Base-by-base conservation (phyloP, 30 jellyfish, hydroid and myxozoan species). In the Clytia hemisphaerica region DNA sequence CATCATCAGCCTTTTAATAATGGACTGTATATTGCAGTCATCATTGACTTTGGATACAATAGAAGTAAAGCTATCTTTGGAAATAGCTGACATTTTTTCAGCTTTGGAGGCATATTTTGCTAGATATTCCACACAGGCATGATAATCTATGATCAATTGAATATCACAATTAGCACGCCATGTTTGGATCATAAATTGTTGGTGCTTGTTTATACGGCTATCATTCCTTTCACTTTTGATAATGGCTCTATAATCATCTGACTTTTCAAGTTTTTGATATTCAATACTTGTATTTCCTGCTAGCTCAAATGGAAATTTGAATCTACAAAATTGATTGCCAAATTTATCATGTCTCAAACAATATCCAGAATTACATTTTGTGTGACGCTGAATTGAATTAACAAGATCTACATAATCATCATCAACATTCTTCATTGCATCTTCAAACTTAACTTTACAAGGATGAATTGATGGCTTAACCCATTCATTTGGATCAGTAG, bases 101-200 rank as follows among this genome's bases (percentile, higher is more conserved):
- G 72, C 60, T 50, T 70, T 70, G 18, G 73, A 53, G 35, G 82
- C 72, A 70, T 70, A 70, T 45, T 70, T 70, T 26, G 82, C 72
- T 15, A 70, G 60, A 53, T 70, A 70, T 70, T 70, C 82, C 50
- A 70, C 37, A 58, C 82, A 70, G 14, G 71, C 82, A 70, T 49
- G 82, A 34, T 46, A 38, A 37, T 54, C 57, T 33, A 58, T 72
- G 45, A 54, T 64, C 22, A 55, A 47, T 27, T 72, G 61, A 21
- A 72, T 72, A 58, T 72, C 83, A 55, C 83, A 72, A 55, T 72
- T 72, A 35, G 83, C 75, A 27, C 65, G 73, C 75, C 83, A 72
- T 1, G 64, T 64, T 47, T 72, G 83, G 0, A 72, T 74, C 62
- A 54, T 74, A 32, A 72, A 45, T 44, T 64, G 42, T 53, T 72